Evolutionary conservation across 2,797 vertebrate species (phyloP), one percentile per base, ranked within the genome.

Genomic region (Simalia tracyae): DNA sequence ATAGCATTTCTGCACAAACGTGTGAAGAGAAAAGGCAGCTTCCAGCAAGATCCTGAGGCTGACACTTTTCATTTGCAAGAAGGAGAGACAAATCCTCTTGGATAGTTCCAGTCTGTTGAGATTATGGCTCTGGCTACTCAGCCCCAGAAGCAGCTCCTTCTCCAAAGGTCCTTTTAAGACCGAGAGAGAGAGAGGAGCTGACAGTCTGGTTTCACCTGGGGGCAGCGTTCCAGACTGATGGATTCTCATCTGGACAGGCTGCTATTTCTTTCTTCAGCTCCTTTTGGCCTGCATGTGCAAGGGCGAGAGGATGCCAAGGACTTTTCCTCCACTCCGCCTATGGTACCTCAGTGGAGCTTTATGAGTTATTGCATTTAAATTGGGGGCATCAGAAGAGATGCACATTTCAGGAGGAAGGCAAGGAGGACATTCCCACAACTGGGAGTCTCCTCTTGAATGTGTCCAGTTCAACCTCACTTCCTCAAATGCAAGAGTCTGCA

Each of bases 141-240:
- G n/a, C 42, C 57, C 28, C 22, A 10, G 36, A 54, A 90, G 64
- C n/a, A 86, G 66, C 64, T 50, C 84, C 57, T 61, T 72, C 42
- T 64, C 64, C 84, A 36, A 61, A 61, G 56, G 88, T 56, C 26
- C 26, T 86, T 76, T 60, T 50, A 68, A 86, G 28, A 46, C 26
- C 24, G 26, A 11, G 56, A 7, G 10, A 7, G 10, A 59, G 6
- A 17, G 56, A 24, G 42, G 28, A 89, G 50, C 76, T 59, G 61
- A 59, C 63, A 76, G 88, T 68, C 54, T 86, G 19, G 10, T 90
- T 92, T 92, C 84, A 92, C 84, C 92, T 76, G 84, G 60, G 56
- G 64, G 88, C 92, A 72, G 12, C 11, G 84, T 92, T 76, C 91
- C 91, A 76, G 88, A 61, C 91, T 86, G 88, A 92, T 72, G 91